A percentile compares a stretch with the other conserved stretches of the same genome.
Evolutionary conservation across 2,888 invertebrate genomes (phyloP).

Genomic region (Cerastis leucographa): DNA sequence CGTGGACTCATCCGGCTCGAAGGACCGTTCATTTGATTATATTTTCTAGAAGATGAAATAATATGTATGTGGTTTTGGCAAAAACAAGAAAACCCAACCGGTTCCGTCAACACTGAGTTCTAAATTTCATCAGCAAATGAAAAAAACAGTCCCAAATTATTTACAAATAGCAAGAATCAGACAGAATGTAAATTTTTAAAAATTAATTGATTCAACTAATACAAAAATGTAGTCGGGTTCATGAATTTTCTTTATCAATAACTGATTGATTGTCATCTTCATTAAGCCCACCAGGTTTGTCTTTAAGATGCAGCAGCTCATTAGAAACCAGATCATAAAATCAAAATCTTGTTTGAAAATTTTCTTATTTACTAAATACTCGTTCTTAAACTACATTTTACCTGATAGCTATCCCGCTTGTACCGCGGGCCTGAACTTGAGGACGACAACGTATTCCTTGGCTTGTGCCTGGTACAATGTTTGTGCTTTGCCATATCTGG

Average conservation of each 20-base stretch:
- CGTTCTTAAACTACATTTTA: slow-evolving; percentile 66
- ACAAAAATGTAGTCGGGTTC: background rate
- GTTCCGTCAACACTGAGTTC: background rate
- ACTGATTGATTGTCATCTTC: slow-evolving; percentile 40
- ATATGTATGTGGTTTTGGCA: background rate
- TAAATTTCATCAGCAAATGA: slow-evolving; percentile 15
- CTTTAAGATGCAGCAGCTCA: slow-evolving; percentile 15
- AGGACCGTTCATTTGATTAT: background rate
- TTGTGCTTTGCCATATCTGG: slow-evolving; percentile 80
- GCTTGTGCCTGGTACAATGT: slow-evolving; percentile 82
- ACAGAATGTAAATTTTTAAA: background rate
- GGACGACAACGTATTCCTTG: slow-evolving; percentile 85
- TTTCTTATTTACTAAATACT: slow-evolving; percentile 33
- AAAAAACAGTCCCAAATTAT: background rate
- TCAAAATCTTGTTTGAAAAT: background rate
- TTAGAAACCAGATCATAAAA: slow-evolving; percentile 16
- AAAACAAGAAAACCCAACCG: background rate
- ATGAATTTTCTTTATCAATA: slow-evolving; percentile 37
- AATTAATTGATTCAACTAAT: background rate
- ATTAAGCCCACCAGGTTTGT: slow-evolving; percentile 57
- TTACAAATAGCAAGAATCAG: background rate
- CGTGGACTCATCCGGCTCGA: background rate
- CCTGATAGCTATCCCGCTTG: slow-evolving; percentile 90
- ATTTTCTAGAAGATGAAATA: background rate
- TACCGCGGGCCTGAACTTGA: slow-evolving; percentile 88